These are phyloP conservation scores for Phasia obesa DNA, from an alignment of 2,888 invertebrate genomes.

Conservation along the genomic window DNA sequence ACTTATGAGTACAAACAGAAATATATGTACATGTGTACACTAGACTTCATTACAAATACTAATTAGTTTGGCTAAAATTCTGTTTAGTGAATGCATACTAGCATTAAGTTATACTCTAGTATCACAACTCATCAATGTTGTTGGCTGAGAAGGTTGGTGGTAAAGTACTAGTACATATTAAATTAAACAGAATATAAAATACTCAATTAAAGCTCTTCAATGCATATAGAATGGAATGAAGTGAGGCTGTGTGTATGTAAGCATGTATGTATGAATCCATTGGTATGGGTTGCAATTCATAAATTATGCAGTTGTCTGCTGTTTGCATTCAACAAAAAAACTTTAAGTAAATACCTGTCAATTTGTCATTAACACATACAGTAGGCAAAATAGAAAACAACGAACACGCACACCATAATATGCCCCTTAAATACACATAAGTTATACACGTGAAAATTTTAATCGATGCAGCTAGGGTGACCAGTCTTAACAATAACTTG, in stretches of 20 bases:
- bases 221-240: conserved; percentile 26
- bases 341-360: conserved; percentile 68
- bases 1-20: background rate
- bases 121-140: background rate
- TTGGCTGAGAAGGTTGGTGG: background rate
- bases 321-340: conserved; percentile 50
- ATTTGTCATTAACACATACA: conserved; percentile 66
- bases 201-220: conserved; percentile 54
- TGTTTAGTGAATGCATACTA: conserved; percentile 24
- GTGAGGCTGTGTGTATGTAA: conserved; percentile 4
- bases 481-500: no score
- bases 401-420: background rate
- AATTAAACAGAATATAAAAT: conserved; percentile 61
- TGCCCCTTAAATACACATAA: conserved; percentile 20
- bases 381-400: background rate
- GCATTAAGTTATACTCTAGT: background rate
- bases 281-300: conserved; percentile 35
- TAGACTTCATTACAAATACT: conserved; percentile 30
- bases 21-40: background rate
- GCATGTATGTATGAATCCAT: conserved; percentile 16
- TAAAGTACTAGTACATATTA: conserved; percentile 22
- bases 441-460: background rate
- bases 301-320: conserved; percentile 67
- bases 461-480: background rate
- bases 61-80: conserved; percentile 55